Percentiles rank a stretch among this genome's conserved stretches.
These are phyloP conservation scores for Amblyornis subalaris DNA, from an alignment of 2,113 vertebrate genomes.

Conservation along the genomic window DNA sequence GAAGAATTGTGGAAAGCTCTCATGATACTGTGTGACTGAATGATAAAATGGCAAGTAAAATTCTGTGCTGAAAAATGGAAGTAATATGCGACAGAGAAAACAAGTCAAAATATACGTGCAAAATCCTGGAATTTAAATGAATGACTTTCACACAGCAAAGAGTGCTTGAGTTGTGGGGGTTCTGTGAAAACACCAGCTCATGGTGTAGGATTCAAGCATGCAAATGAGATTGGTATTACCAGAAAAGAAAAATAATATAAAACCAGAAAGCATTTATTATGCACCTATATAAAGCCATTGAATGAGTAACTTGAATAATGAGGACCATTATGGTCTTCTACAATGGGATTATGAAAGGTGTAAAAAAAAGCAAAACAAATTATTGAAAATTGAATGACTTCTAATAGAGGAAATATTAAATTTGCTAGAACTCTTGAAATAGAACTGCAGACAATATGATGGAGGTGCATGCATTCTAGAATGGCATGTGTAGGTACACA, in stretches of 20 bases:
- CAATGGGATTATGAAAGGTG: not conserved
- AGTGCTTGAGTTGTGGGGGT: not conserved
- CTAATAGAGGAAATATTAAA: not conserved
- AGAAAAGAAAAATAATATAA: not conserved
- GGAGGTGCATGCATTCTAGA: not conserved
- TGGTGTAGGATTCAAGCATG: not conserved
- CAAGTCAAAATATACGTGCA: not conserved
- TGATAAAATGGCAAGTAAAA: slow-evolving; percentile 43
- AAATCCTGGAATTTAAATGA: not conserved
- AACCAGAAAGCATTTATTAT: not conserved
- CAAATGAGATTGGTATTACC: not conserved
- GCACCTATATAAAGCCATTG: not conserved
- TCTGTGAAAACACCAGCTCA: not conserved
- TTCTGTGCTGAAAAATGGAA: slow-evolving; percentile 27
- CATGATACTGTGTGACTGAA: slow-evolving; percentile 31
- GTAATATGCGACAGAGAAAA: slow-evolving; percentile 3
- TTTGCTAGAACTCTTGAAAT: not conserved
- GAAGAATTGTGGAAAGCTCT: slow-evolving; percentile 50
- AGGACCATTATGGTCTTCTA: not conserved
- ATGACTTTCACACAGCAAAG: not conserved
- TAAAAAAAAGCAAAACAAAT: not conserved
- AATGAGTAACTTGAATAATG: not conserved
- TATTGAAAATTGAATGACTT: not conserved
- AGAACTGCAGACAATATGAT: not conserved
- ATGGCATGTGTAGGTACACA: not conserved